Evolutionary conservation across 2,797 vertebrate species (phyloP).

Genomic region (Pipistrellus pygmaeus): DNA sequence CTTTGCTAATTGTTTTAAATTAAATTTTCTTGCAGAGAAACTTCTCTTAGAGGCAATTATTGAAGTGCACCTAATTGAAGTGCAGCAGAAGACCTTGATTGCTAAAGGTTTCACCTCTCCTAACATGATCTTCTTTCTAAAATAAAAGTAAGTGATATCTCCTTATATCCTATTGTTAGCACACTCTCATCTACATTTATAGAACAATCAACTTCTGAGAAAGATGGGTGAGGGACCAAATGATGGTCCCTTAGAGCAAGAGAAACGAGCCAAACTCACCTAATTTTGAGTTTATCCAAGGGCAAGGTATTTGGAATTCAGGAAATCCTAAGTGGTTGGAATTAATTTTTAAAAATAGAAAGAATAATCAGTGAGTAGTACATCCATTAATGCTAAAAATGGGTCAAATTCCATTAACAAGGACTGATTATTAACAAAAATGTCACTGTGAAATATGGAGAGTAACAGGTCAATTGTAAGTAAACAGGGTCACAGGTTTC

Average conservation of each 20-base stretch:
- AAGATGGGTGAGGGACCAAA: neutral
- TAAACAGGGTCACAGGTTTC: neutral
- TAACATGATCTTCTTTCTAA: constrained; percentile 74
- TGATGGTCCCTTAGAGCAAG: neutral
- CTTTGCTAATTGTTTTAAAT: neutral
- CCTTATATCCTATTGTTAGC: neutral
- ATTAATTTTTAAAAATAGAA: neutral
- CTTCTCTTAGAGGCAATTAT: constrained; percentile 70
- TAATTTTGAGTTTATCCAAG: neutral
- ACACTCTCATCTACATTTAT: neutral
- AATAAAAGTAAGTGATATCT: constrained; percentile 63
- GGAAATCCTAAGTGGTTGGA: neutral
- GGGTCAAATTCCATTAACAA: neutral
- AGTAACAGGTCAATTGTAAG: neutral
- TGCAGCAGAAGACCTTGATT: constrained; percentile 64
- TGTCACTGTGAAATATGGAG: neutral
- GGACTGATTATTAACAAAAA: neutral
- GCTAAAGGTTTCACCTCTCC: constrained; percentile 70
- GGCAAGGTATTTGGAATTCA: constrained; percentile 47
- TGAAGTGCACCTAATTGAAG: constrained; percentile 74
- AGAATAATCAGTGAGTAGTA: neutral
- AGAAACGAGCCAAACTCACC: neutral
- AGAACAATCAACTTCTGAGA: neutral
- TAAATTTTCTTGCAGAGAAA: constrained; percentile 55
- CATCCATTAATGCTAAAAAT: neutral